Evolutionary conservation across 1,140 invertebrate genomes (phyloP), one percentile per base, ranked within the genome.

Genomic region (Apis florea): DNA sequence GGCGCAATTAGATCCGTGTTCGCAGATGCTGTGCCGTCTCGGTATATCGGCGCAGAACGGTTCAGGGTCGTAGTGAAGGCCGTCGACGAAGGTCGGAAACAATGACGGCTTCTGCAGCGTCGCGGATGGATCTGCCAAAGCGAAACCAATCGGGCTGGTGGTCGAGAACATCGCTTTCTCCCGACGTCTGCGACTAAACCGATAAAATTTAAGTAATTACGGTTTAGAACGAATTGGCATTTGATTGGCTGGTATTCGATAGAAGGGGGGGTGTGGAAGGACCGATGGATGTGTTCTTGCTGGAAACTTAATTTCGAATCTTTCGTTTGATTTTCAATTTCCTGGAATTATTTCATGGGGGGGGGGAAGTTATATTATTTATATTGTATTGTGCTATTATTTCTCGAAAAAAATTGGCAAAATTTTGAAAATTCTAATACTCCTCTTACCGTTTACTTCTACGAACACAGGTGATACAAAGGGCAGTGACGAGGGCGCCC

Each of bases 401-500:
- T n/a, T n/a, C n/a, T n/a, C n/a, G n/a, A 31, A 31, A 31, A 2
- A 31, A 31, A 31, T 31, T 31, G 2, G 0, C 31, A 4, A 31
- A 31, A 31, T 31, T 31, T 31, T 31, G 26, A 31, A n/a, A n/a
- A n/a, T n/a, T 31, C 31, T 40, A 40, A 40, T 40, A 40, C 6
- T n/a, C 31, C 6, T 0, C 31, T 40, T 40, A 96, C 95, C 95
- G 95, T 93, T 96, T 95, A 79, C 94, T 96, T 72, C 93, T 93
- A 58, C 95, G 95, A 75, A 96, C 93, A 87, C 96, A 97, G n/a
- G 96, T 94, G 72, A 97, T 95, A 85, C 96, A 97, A n/a, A 97
- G 94, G 5, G 97, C 96, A 0, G 97, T 96, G 0, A 96, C 95
- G 26, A 96, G 93, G 2, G 97, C 96, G 13, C 96, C 97, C 40